Conservation (phyloP, 2,113 vertebrate genomes). For the Pedionomus torquatus region DNA sequence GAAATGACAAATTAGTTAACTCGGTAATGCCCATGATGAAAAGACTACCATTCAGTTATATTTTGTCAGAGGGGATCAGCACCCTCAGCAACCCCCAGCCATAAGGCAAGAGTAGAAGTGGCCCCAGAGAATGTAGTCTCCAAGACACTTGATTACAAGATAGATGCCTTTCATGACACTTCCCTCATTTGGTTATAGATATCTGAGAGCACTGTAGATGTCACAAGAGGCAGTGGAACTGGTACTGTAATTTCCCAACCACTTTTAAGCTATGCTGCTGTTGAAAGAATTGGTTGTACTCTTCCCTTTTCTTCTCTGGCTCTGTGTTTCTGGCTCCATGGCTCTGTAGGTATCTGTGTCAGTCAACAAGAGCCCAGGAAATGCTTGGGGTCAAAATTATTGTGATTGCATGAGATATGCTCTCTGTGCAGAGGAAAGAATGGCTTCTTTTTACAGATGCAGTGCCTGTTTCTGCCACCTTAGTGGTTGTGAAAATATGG, state of each 20-base stretch:
- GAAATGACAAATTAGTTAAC: background rate
- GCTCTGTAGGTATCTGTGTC: background rate
- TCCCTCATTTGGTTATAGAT: background rate
- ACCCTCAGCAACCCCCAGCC: background rate
- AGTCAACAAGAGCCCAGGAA: background rate
- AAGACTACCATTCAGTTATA: background rate
- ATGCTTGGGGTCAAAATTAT: background rate
- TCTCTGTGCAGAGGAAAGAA: background rate
- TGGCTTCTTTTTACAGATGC: background rate
- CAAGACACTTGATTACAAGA: background rate
- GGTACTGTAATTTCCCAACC: background rate
- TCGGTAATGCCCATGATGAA: background rate
- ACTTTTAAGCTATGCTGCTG: background rate
- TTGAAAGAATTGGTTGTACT: background rate
- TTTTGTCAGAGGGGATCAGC: background rate
- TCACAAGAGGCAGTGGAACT: background rate
- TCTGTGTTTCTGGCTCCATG: background rate
- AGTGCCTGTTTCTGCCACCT: background rate
- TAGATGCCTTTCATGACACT: background rate
- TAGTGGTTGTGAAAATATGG: background rate
- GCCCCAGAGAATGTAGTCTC: background rate
- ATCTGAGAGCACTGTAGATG: background rate
- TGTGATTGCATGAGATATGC: background rate
- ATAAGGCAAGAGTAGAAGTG: accelerated
- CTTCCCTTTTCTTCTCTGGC: background rate